Conservation (phyloP, 2,113 vertebrate genomes). For the Pachypanchax playfairii region DNA sequence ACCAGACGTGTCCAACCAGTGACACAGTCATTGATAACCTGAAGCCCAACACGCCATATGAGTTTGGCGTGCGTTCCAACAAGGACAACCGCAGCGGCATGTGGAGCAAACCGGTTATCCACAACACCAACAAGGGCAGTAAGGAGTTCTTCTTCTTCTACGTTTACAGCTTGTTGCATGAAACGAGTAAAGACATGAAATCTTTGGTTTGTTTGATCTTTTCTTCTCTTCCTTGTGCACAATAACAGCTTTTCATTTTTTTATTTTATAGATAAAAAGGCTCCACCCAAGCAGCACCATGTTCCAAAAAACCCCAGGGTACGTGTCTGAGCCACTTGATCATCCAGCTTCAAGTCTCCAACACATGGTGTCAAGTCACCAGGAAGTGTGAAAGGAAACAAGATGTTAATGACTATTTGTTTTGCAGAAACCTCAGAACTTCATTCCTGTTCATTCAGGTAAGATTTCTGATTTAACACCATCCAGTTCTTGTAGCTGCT, state of each 20-base stretch:
- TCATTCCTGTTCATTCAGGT: constrained; percentile 71
- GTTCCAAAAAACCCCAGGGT: constrained; percentile 45
- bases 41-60: constrained; percentile 90
- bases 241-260: background rate
- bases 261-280: constrained; percentile 63
- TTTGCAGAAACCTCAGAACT: constrained; percentile 62
- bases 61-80: constrained; percentile 91
- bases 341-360: background rate
- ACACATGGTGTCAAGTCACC: no score
- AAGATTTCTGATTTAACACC: constrained; percentile 34
- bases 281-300: constrained; percentile 43
- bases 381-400: no score
- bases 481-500: background rate
- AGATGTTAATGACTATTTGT: constrained; percentile 5
- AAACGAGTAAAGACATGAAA: no score
- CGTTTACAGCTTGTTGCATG: background rate
- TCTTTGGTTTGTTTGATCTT: background rate
- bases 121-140: constrained; percentile 86
- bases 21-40: constrained; percentile 92
- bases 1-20: constrained; percentile 91
- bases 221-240: background rate
- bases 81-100: constrained; percentile 79
- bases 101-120: constrained; percentile 89
- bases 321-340: background rate
- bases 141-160: constrained; percentile 44